Conservation (phyloP, 2,888 invertebrate genomes). For the Cheilosia vernalis region DNA sequence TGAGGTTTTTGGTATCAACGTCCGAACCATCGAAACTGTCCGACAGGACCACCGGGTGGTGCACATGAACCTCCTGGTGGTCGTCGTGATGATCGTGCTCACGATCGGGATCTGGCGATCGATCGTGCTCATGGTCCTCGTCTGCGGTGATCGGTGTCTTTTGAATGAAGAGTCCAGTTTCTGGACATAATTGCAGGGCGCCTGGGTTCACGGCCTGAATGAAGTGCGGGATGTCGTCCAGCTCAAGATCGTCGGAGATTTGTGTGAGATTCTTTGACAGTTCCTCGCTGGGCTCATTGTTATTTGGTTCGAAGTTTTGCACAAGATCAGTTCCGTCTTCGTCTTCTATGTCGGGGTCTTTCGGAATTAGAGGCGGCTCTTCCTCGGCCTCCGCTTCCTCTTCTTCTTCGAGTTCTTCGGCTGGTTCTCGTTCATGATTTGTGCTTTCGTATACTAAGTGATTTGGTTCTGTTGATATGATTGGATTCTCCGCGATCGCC, state of each 20-base stretch:
- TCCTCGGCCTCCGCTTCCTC: background rate
- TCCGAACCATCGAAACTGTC: constrained; percentile 78
- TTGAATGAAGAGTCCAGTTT: constrained; percentile 81
- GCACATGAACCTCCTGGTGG: constrained; percentile 39
- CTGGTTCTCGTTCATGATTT: constrained; percentile 77
- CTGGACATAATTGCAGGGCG: constrained; percentile 80
- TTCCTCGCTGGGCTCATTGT: constrained; percentile 72
- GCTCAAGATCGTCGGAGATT: constrained; percentile 73
- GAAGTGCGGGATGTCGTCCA: constrained; percentile 69
- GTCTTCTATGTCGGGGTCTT: constrained; percentile 9
- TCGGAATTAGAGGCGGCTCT: constrained; percentile 3
- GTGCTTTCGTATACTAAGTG: constrained; percentile 77
- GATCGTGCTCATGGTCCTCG: constrained; percentile 39
- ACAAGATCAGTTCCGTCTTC: constrained; percentile 33
- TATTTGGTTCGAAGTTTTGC: constrained; percentile 70
- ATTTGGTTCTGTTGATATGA: constrained; percentile 75
- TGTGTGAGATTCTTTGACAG: constrained; percentile 76
- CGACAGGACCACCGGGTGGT: constrained; percentile 62
- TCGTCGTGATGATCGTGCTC: constrained; percentile 26
- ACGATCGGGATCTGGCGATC: constrained; percentile 1
- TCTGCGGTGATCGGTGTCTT: constrained; percentile 54
- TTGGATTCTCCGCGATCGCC: constrained; percentile 57
- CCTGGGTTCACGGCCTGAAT: constrained; percentile 66
- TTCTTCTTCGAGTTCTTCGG: background rate
- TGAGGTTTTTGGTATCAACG: constrained; percentile 81